phyloP scores from a whole-genome alignment of 2,888 invertebrate species.

The Microctonus aethiopoides region DNA sequence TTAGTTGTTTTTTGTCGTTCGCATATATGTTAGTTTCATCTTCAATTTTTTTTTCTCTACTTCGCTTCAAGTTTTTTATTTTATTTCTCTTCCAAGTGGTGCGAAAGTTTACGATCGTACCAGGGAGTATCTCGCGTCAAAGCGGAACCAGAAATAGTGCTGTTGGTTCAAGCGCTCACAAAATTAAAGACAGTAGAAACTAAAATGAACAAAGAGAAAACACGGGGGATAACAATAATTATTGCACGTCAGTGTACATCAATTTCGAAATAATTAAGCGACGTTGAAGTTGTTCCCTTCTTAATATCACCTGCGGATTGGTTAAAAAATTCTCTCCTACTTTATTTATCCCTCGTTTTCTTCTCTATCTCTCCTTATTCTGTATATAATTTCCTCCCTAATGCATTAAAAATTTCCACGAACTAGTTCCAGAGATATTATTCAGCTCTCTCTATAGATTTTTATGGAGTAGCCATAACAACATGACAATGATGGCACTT shows the following conservation, averaged over 20 bases:
- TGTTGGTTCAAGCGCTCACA: conserved; percentile 20
- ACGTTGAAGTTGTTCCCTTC: conserved; percentile 31
- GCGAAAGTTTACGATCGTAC: conserved; percentile 46
- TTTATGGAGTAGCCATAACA: background rate
- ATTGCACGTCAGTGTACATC: conserved; percentile 62
- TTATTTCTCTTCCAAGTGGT: conserved; percentile 16
- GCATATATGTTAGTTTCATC: conserved; percentile 10
- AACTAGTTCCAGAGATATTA: conserved; percentile 7
- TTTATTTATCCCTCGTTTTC: conserved; percentile 22
- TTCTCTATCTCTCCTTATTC: conserved; percentile 21
- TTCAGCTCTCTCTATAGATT: background rate
- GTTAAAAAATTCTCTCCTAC: conserved; percentile 10
- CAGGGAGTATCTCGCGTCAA: conserved; percentile 35
- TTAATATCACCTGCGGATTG: conserved; percentile 44
- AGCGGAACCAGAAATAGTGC: conserved; percentile 43
- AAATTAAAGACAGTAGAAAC: conserved; percentile 38
- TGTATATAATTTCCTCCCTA: conserved; percentile 2
- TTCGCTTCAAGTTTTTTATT: conserved; percentile 1
- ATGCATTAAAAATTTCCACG: conserved; percentile 22
- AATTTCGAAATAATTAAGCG: conserved; percentile 58
- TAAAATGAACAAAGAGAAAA: conserved; percentile 34
- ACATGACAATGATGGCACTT: background rate
- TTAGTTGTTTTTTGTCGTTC: conserved; percentile 1
- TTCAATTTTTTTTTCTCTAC: conserved; percentile 20
- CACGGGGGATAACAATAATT: conserved; percentile 51